Evolutionary conservation across 2,797 vertebrate species (phyloP).

Genomic region (Bovichtus variegatus): DNA sequence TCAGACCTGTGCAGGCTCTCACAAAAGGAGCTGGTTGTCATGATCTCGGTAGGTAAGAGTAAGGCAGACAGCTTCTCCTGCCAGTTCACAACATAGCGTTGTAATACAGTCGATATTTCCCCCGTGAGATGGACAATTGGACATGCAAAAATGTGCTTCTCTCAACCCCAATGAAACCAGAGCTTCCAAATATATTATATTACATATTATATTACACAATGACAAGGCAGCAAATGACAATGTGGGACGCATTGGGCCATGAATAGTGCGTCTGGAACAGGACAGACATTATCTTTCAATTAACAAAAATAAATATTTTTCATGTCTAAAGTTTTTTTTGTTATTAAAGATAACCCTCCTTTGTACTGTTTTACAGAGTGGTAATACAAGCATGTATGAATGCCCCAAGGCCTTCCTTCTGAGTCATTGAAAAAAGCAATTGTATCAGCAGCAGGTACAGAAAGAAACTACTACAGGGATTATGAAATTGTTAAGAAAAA

Average conservation of each 20-base stretch:
- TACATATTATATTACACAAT: not conserved
- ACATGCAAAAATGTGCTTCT: constrained; percentile 33
- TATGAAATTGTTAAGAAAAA: not conserved
- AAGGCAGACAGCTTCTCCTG: constrained; percentile 23
- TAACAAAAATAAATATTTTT: not conserved
- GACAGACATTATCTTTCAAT: not conserved
- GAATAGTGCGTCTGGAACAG: not conserved
- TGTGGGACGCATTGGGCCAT: not conserved
- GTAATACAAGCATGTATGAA: not conserved
- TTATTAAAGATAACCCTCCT: not conserved
- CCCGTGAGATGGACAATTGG: constrained; percentile 54
- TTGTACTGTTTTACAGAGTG: not conserved
- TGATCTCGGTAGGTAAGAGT: not conserved
- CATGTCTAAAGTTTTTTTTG: not conserved
- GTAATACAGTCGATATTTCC: constrained; percentile 41
- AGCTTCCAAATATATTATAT: not conserved
- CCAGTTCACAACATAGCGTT: constrained; percentile 40
- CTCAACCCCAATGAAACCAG: constrained; percentile 17
- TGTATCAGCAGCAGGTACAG: constrained; percentile 8
- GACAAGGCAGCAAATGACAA: constrained; percentile 5
- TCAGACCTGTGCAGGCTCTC: constrained; percentile 16
- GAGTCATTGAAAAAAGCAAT: constrained; percentile 28
- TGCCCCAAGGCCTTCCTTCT: not conserved
- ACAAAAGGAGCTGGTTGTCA: constrained; percentile 35
- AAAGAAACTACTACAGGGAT: constrained; percentile 14